A percentile compares a stretch with the other conserved stretches of the same genome.
These are phyloP conservation scores for Papilio glaucus DNA, from an alignment of 1,140 invertebrate genomes.

Conservation along the genomic window DNA sequence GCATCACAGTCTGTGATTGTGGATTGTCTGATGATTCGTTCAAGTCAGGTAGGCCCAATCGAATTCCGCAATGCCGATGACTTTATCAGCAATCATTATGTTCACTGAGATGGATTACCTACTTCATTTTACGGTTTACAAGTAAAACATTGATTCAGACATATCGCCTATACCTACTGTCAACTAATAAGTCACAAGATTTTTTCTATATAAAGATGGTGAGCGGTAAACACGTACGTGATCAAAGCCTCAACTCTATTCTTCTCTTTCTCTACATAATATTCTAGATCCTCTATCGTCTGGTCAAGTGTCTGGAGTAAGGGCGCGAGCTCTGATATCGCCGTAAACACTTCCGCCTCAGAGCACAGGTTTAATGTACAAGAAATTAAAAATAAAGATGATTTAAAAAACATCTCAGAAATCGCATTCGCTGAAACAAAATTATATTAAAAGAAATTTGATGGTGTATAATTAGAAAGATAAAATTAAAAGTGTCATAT, in stretches of 20 bases:
- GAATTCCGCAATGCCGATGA: neutral
- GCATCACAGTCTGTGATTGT: neutral
- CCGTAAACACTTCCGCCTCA: slow-evolving; percentile 11
- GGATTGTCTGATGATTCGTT: neutral
- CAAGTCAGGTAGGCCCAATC: neutral
- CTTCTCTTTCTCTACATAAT: neutral
- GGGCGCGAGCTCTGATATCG: neutral
- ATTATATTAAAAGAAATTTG: neutral
- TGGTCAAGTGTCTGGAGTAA: neutral
- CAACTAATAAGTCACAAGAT: neutral
- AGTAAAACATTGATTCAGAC: neutral
- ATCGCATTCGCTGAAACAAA: neutral
- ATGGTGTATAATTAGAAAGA: neutral
- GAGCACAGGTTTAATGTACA: neutral
- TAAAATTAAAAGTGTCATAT: neutral
- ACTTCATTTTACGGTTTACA: neutral
- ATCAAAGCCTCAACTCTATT: neutral
- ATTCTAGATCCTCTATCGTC: slow-evolving; percentile 9
- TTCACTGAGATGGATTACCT: neutral
- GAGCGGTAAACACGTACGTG: neutral
- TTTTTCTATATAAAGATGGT: neutral
- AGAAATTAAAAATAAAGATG: neutral
- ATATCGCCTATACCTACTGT: too few species aligned
- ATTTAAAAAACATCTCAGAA: slow-evolving; percentile 2
- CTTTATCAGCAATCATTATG: neutral